Evolutionary conservation across 2,113 vertebrate genomes (phyloP).

Genomic region (Glaucidium brasilianum): DNA sequence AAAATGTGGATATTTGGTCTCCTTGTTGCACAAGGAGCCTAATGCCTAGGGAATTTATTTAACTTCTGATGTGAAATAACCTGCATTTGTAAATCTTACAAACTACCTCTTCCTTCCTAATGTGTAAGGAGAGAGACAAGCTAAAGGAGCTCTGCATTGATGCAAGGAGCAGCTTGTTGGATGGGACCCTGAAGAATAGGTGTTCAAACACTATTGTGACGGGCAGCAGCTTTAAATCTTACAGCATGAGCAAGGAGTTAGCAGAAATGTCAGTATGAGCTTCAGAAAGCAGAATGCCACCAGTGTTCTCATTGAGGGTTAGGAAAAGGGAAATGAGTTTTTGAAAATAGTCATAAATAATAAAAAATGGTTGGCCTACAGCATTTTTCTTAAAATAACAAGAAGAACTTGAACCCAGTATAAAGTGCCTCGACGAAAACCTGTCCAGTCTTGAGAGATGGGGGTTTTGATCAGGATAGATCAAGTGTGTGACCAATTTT

Average conservation of each 20-base stretch:
- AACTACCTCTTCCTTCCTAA: neutral
- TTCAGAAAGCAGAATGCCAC: constrained; percentile 25
- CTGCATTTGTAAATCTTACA: neutral
- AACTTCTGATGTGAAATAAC: neutral
- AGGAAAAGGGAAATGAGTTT: constrained; percentile 36
- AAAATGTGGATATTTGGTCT: neutral
- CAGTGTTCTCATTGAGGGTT: neutral
- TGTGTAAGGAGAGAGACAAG: neutral
- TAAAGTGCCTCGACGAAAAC: constrained; percentile 23
- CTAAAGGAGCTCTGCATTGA: neutral
- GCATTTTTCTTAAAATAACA: constrained; percentile 58
- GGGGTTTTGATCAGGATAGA: constrained; percentile 7
- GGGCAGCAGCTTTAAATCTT: neutral
- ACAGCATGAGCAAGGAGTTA: neutral
- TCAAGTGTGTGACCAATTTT: constrained; percentile 29
- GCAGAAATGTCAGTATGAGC: constrained; percentile 21
- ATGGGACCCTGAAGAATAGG: neutral
- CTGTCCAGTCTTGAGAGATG: constrained; percentile 2
- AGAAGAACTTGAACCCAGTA: neutral
- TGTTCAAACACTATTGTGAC: neutral
- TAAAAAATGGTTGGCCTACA: constrained; percentile 39
- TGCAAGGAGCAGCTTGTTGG: neutral
- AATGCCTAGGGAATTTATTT: neutral
- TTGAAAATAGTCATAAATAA: constrained; percentile 64
- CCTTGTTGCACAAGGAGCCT: neutral